Percentiles rank a stretch among this genome's conserved stretches.
These are phyloP conservation scores for Montipora efflorescens DNA, from an alignment of 64 coral and sea anemone genomes.

Conservation along the genomic window DNA sequence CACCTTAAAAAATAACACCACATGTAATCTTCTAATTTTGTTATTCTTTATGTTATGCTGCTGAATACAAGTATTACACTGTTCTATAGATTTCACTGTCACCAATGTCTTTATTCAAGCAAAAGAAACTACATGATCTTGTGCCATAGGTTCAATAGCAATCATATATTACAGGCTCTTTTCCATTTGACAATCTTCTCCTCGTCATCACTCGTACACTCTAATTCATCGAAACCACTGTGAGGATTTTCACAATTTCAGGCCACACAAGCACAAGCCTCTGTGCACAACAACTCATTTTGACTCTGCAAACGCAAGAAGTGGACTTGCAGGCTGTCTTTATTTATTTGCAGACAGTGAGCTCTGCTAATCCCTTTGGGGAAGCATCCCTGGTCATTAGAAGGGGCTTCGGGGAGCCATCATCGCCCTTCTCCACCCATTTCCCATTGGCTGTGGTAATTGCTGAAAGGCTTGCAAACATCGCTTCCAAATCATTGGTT, in stretches of 20 bases:
- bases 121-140: no score
- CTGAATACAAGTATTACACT: no score
- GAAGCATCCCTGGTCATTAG: constrained; percentile 11
- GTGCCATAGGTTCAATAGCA: no score
- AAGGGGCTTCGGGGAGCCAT: neutral
- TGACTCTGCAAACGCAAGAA: constrained; percentile 29
- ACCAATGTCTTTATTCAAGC: no score
- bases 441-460: constrained; percentile 8
- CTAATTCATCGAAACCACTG: neutral
- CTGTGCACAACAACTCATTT: constrained; percentile 25
- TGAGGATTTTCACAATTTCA: constrained; percentile 41
- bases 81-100: no score
- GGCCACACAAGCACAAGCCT: constrained; percentile 20
- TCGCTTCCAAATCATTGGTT: constrained; percentile 16
- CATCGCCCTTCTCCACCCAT: no score
- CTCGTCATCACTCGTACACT: constrained; percentile 9
- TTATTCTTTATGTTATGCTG: no score
- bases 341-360: constrained; percentile 35
- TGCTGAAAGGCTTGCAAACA: constrained; percentile 4
- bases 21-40: no score
- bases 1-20: no score
- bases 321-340: constrained; percentile 40
- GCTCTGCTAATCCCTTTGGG: constrained; percentile 39
- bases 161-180: no score
- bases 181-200: neutral